Base-by-base conservation (phyloP, 2,113 vertebrate genomes). In the Toxotes jaculatrix region DNA sequence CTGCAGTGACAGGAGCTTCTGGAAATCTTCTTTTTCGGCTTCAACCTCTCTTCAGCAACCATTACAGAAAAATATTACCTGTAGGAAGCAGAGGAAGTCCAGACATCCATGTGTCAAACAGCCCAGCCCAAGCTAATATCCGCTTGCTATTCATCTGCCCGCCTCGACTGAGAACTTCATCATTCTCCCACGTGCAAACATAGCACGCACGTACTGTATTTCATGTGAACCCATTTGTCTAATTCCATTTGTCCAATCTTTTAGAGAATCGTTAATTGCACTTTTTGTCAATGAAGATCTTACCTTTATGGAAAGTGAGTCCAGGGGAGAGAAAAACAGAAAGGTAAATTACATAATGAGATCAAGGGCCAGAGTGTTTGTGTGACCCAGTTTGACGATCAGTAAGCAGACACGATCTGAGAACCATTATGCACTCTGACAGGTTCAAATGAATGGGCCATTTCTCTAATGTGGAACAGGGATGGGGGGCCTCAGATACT, bases 391-490 rank as follows among this genome's bases (percentile, higher is more conserved):
- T 90, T 92, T 89, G 86, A 92, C 60, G 51, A 85, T 64, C 71
- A 56, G 82, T 74, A 84, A 87, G 86, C 90, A 88, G 75, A 87
- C 87, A 17, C 42, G 81, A 87, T 86, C 90, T 90, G 88, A 88
- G 85, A 91, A 77, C 82, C 83, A 80, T 94, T 93, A 93, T 77
- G 59, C 45, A 63, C 61, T 60, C 78, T 89, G 91, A 95, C 92
- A 89, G 90, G 64, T 90, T 90, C 76, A 91, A 93, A 94, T 92
- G 88, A 95, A 91, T 84, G 83, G 87, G 74, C 82, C 82, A 77
- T 88, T 93, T 85, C 93, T 94, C 85, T 94, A 94, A 95, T 93
- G 88, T 82, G 89, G 89, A 95, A 90, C 94, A 95, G 92, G 92
- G 85, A 88, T 60, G 62, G 77, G 79, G 85, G 78, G 85, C 59